Evolutionary conservation across 2,113 vertebrate genomes (phyloP), one percentile per base, ranked within the genome.

Genomic region (Illadopsis cleaveri): DNA sequence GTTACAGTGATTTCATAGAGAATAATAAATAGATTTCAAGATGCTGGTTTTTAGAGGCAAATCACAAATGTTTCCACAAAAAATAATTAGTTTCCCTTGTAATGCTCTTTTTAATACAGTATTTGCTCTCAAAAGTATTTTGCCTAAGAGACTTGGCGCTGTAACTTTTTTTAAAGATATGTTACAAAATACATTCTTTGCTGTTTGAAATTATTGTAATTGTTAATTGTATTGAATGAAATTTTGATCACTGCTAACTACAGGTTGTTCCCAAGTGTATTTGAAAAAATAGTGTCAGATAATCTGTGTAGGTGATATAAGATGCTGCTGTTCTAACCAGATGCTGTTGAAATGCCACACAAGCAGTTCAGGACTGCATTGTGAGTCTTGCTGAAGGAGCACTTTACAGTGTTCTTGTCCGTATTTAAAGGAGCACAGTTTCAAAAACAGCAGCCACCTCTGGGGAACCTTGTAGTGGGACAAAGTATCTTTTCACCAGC

Each of bases 1-100:
- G 13, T 94, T 76, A 45, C 33, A 44, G 54, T 86, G 31, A 72
- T 95, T 94, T 97, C 9, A 17, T 58, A 81, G 68, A 90, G 28
- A 92, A 90, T 78, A 95, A 86, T 91, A 93, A 85, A 90, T 92
- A 94, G 70, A 65, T 38, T 85, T 96, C 73, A 94, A 69, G 51
- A 71, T 94, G 37, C 61, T 31, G 48, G 42, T 96, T 96, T 87
- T 60, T 65, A 95, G 95, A 93, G 40, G 62, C 7, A 23, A 88
- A 95, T 94, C 73, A n/a, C 64, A 82, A 87, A 21, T 75, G 65
- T 95, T 96, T 92, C 44, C 25, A 88, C 40, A 60, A 42, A 84
- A 94, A 72, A 75, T 15, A 82, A 77, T 90, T 72, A 35, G 48
- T 54, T 80, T 68, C 95, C 47, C 85, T 93, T 82, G 51, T 57